These are phyloP conservation scores for Rhadinocentrus ornatus DNA, from an alignment of 2,797 vertebrate species.

Conservation along the genomic window DNA sequence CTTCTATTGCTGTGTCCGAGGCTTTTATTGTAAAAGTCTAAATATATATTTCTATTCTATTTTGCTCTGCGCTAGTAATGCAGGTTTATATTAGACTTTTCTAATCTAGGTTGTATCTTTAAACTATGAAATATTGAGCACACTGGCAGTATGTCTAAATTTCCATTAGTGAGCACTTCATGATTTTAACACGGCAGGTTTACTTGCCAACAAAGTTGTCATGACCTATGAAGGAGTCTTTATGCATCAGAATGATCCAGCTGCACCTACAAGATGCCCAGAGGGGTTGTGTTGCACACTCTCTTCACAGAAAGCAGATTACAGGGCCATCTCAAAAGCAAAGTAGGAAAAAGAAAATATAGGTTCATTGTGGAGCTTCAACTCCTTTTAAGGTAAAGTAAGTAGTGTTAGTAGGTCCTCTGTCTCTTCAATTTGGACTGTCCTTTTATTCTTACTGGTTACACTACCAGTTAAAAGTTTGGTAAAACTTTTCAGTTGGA, in stretches of 20 bases:
- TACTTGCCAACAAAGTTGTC: not conserved
- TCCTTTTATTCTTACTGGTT: too few species aligned
- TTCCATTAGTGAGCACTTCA: not conserved
- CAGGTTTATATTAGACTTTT: not conserved
- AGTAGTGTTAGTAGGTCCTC: too few species aligned
- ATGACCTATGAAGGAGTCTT: not conserved
- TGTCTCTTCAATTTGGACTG: too few species aligned
- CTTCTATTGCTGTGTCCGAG: not conserved
- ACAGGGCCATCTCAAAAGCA: not conserved
- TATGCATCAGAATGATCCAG: not conserved
- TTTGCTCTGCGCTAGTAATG: not conserved
- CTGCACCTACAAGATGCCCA: not conserved
- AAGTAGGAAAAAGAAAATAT: not conserved
- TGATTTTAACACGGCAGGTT: not conserved
- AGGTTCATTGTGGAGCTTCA: too few species aligned
- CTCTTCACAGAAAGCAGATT: not conserved
- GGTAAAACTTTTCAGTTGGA: too few species aligned
- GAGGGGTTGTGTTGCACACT: not conserved
- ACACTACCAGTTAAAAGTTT: too few species aligned
- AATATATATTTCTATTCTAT: constrained; percentile 10
- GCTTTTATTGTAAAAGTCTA: not conserved
- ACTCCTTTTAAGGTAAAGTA: too few species aligned
- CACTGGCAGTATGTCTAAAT: not conserved
- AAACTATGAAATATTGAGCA: not conserved
- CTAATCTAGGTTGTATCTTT: constrained; percentile 1